phyloP scores from a whole-genome alignment of 2,888 invertebrate species.

The Agrotis exclamationis region DNA sequence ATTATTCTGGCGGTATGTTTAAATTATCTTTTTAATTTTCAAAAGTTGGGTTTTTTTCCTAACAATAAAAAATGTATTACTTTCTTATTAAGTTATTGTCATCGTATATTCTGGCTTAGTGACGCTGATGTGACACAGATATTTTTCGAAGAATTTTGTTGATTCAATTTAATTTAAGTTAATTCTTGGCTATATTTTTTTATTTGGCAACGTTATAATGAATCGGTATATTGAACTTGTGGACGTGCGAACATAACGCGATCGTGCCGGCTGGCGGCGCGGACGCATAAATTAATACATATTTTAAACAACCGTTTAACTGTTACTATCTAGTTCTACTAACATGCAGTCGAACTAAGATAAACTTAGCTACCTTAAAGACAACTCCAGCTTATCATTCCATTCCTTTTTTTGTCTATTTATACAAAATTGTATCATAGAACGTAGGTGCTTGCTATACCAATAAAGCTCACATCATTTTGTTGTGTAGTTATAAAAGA shows the following conservation, averaged over 20 bases:
- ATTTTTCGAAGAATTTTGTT: slow-evolving; percentile 30
- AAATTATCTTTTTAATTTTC: not conserved
- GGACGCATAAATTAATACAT: slow-evolving; percentile 70
- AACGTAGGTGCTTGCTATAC: too few relatives aligned
- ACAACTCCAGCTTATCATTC: too few relatives aligned
- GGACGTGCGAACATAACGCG: slow-evolving; percentile 70
- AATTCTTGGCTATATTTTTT: slow-evolving; percentile 45
- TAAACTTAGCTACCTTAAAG: too few relatives aligned
- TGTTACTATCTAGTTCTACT: slow-evolving; percentile 32
- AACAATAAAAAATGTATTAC: not conserved
- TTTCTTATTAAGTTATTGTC: not conserved
- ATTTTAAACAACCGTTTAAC: slow-evolving; percentile 39
- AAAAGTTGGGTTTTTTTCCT: not conserved
- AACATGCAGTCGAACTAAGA: slow-evolving; percentile 9
- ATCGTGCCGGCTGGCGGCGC: slow-evolving; percentile 59
- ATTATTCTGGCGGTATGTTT: not conserved
- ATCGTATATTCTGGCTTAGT: slow-evolving; percentile 14
- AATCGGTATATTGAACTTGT: slow-evolving; percentile 84
- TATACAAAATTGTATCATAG: too few relatives aligned
- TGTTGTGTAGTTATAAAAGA: too few relatives aligned
- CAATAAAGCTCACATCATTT: too few relatives aligned
- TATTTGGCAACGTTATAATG: slow-evolving; percentile 70
- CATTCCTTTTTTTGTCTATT: too few relatives aligned
- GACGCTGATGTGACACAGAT: slow-evolving; percentile 20
- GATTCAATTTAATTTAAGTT: not conserved